A percentile compares a stretch with the other conserved stretches of the same genome.
Evolutionary conservation across 2,113 vertebrate genomes (phyloP).

Genomic region (Rhineura floridana): DNA sequence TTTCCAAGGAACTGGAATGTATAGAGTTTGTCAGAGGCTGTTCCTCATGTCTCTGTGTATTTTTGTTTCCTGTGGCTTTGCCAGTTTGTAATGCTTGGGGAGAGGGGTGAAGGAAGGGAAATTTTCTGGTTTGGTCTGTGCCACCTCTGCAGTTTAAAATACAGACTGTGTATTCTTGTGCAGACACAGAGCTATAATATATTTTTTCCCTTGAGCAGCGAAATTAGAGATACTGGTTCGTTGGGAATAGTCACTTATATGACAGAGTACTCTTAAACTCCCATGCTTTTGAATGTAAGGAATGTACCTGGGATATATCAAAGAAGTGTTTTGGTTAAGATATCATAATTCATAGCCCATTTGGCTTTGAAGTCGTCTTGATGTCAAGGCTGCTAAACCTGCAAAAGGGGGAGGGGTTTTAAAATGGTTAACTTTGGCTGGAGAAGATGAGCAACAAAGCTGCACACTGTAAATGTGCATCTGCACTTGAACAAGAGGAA

Average conservation of each 20-base stretch:
- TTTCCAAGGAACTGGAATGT: slow-evolving; percentile 16
- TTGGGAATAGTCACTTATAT: neutral
- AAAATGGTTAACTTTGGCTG: neutral
- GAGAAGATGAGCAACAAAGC: accelerated
- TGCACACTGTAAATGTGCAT: accelerated
- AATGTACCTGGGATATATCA: slow-evolving; percentile 8
- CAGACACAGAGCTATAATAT: neutral
- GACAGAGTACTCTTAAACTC: neutral
- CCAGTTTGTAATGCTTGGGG: neutral
- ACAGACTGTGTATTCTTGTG: slow-evolving; percentile 29
- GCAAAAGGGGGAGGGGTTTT: neutral
- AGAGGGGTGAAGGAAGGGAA: neutral
- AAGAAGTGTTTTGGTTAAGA: slow-evolving; percentile 43
- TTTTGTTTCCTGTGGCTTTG: slow-evolving; percentile 5
- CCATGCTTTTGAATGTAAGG: neutral
- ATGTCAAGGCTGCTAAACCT: accelerated
- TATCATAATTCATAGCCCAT: neutral
- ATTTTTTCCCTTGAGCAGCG: neutral
- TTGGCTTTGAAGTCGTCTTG: slow-evolving; percentile 24
- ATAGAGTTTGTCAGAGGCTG: neutral
- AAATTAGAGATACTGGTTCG: neutral
- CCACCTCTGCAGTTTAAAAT: slow-evolving; percentile 25
- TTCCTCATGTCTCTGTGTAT: neutral
- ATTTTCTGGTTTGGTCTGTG: neutral
- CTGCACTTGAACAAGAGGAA: neutral